phyloP scores from a whole-genome alignment of 2,888 invertebrate genomes.

The Enoplolaimus lenunculus region DNA sequence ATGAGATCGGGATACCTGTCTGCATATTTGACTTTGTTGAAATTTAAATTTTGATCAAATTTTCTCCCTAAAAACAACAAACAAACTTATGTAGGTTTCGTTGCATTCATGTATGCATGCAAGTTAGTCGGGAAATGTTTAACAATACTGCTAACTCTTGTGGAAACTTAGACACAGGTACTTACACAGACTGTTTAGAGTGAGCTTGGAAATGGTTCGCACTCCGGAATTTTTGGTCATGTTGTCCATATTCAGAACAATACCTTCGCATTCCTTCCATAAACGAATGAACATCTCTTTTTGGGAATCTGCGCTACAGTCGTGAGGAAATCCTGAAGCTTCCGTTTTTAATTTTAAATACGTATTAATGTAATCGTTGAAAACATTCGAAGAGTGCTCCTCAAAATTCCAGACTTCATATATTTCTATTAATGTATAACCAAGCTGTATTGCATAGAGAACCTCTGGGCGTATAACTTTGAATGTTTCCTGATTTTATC shows the following conservation, averaged over 20 bases:
- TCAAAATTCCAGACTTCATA: slow-evolving; percentile 4
- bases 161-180: neutral
- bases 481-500: slow-evolving; percentile 1
- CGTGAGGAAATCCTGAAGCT: neutral
- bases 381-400: neutral
- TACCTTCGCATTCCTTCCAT: slow-evolving; percentile 14
- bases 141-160: too few relatives aligned
- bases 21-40: neutral
- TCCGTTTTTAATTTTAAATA: slow-evolving; percentile 11
- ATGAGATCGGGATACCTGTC: neutral
- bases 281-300: neutral
- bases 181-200: slow-evolving; percentile 1
- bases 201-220: neutral
- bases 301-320: neutral
- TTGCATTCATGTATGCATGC: too few relatives aligned
- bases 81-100: neutral
- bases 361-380: neutral
- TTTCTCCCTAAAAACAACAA: slow-evolving; percentile 5
- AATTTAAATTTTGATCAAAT: too few relatives aligned
- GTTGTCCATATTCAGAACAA: neutral
- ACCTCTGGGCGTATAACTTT: slow-evolving; percentile 23
- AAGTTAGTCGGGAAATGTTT: too few relatives aligned
- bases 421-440: neutral
- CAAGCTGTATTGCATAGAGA: slow-evolving; percentile 12
- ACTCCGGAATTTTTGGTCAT: neutral